Evolutionary conservation across 1,140 invertebrate genomes (phyloP), one percentile per base, ranked within the genome.

Genomic region (Lucilia cuprina): DNA sequence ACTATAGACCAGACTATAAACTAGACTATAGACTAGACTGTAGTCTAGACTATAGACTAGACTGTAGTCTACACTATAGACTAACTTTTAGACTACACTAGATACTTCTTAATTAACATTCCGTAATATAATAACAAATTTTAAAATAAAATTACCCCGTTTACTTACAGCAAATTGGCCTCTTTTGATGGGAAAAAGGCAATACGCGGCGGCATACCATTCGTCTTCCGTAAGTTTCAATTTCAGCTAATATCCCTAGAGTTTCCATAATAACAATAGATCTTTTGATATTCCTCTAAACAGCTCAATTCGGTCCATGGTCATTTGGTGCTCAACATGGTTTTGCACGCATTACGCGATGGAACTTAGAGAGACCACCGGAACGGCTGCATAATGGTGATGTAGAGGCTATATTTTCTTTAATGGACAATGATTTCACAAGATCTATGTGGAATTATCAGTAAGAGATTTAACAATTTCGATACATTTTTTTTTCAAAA

Each of bases 281-380:
- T n/a, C 83, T 49, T 75, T 34, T 55, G 83, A 83, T 82, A 7
- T 10, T 35, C 41, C 41, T 41, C 34, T 84, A 74, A 83, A 21
- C 92, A 98, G 97, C 97, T 88, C 97, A 98, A 93, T 98, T 98
- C 92, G 98, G 97, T 84, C 94, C 96, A 84, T 98, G 97, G 97
- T 95, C 95, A 77, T 96, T 95, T 91, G 97, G 97, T 5, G 97
- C 98, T 14, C 96, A 98, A 87, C 97, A 99, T 92, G 98, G 97
- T 77, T 99, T 99, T 93, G 97, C 97, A 60, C 94, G 97, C 88
- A 96, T 98, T 87, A 94, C 96, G 77, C 94, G 96, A 86, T 99
- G 98, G 98, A 95, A 95, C 86, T 92, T 98, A 83, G 97, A 98
- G 92, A 96, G 97, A 91, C 94, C 95, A 86, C 96, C 97, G 14